Evolutionary conservation across 2,888 invertebrate genomes (phyloP).

Genomic region (Sclerodermus sp.): DNA sequence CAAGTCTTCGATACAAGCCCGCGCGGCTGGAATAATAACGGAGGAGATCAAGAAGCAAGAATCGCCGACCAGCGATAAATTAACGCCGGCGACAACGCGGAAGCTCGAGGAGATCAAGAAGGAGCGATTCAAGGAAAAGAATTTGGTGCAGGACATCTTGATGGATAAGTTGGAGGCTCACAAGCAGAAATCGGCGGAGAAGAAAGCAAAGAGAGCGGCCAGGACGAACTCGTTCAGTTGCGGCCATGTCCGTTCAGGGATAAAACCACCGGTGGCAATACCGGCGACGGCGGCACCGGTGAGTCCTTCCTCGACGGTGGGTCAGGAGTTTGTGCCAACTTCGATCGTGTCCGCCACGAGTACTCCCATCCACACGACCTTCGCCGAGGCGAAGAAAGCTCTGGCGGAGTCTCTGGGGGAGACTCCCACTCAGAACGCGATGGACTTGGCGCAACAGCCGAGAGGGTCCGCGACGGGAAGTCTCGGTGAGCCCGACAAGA

Average conservation of each 20-base stretch:
- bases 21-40: constrained; percentile 60
- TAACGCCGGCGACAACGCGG: constrained; percentile 62
- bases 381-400: constrained; percentile 36
- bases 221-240: constrained; percentile 59
- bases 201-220: constrained; percentile 65
- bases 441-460: too few relatives aligned
- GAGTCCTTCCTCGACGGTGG: too few relatives aligned
- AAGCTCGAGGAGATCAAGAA: constrained; percentile 77
- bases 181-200: constrained; percentile 66
- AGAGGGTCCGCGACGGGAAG: too few relatives aligned
- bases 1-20: constrained; percentile 57
- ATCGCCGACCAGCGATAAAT: constrained; percentile 53
- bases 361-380: constrained; percentile 36
- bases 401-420: constrained; percentile 16
- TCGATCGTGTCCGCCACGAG: constrained; percentile 32
- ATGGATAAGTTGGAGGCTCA: constrained; percentile 76
- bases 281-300: too few relatives aligned
- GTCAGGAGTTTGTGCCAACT: constrained; percentile 34
- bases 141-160: constrained; percentile 79
- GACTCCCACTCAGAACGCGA: too few relatives aligned
- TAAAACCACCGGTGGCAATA: constrained; percentile 16
- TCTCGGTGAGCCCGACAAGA: neutral
- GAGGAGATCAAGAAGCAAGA: constrained; percentile 56
- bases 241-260: constrained; percentile 21
- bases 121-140: constrained; percentile 81